Evolutionary conservation across 2,113 vertebrate genomes (phyloP).

Genomic region (Corythoichthys intestinalis): DNA sequence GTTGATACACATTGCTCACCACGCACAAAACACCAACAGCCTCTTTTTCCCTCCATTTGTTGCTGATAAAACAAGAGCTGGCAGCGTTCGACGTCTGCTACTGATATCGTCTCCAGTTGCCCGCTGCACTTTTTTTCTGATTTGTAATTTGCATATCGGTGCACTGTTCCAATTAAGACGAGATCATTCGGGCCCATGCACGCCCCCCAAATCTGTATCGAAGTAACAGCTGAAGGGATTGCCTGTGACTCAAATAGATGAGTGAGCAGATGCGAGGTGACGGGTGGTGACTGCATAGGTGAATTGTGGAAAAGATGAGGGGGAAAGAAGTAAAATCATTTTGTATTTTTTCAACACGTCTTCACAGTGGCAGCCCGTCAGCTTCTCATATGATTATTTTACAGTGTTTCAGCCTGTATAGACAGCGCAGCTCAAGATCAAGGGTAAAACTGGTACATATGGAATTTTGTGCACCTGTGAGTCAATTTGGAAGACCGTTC

Average conservation of each 20-base stretch:
- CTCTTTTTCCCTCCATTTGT: constrained; percentile 20
- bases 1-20: constrained; percentile 30
- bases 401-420: constrained; percentile 27
- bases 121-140: constrained; percentile 41
- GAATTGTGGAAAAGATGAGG: constrained; percentile 31
- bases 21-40: constrained; percentile 29
- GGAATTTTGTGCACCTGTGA: no score
- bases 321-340: constrained; percentile 7
- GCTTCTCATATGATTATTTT: constrained; percentile 63
- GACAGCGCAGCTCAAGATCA: no score
- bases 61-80: constrained; percentile 38
- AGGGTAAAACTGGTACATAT: no score
- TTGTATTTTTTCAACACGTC: constrained; percentile 1
- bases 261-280: constrained; percentile 56
- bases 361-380: constrained; percentile 48
- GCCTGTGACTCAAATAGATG: constrained; percentile 53
- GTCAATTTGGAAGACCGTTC: no score
- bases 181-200: constrained; percentile 58
- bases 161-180: constrained; percentile 55
- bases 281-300: constrained; percentile 49
- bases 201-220: constrained; percentile 47
- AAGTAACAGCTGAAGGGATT: constrained; percentile 45
- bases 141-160: constrained; percentile 62
- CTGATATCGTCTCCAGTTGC: constrained; percentile 36
- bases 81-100: constrained; percentile 12